A percentile compares a stretch with the other conserved stretches of the same genome.
These are phyloP conservation scores for Pelmatolapia mariae DNA, from an alignment of 2,113 vertebrate genomes.

Conservation along the genomic window DNA sequence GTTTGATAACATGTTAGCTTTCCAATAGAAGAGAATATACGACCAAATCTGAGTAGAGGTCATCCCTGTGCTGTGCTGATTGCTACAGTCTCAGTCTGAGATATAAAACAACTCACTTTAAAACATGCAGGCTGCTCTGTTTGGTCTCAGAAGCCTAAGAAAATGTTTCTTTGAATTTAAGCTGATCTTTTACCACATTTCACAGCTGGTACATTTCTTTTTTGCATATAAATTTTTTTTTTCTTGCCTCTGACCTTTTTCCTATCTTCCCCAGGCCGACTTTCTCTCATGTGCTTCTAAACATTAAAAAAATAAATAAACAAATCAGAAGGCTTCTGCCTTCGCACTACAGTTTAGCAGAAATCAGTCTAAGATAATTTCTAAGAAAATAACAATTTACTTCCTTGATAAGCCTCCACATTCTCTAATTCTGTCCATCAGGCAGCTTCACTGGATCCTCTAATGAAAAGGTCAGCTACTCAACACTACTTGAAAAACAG, in stretches of 20 bases:
- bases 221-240: neutral
- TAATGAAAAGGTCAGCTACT: neutral
- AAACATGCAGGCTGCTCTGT: neutral
- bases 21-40: neutral
- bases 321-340: neutral
- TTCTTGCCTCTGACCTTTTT: neutral
- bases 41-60: neutral
- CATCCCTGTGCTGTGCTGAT: neutral
- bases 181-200: neutral
- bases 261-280: neutral
- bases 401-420: neutral
- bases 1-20: neutral
- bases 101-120: neutral
- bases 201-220: neutral
- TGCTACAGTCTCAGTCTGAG: neutral
- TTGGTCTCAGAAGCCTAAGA: neutral
- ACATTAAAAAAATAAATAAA: neutral
- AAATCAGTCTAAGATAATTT: neutral
- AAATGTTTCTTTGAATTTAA: neutral
- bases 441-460: neutral
- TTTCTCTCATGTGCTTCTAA: neutral
- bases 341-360: constrained; percentile 8
- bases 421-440: neutral
- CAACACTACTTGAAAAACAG: neutral
- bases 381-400: constrained; percentile 3